Evolutionary conservation across 2,113 vertebrate genomes (phyloP).

Genomic region (Parotia lawesii): DNA sequence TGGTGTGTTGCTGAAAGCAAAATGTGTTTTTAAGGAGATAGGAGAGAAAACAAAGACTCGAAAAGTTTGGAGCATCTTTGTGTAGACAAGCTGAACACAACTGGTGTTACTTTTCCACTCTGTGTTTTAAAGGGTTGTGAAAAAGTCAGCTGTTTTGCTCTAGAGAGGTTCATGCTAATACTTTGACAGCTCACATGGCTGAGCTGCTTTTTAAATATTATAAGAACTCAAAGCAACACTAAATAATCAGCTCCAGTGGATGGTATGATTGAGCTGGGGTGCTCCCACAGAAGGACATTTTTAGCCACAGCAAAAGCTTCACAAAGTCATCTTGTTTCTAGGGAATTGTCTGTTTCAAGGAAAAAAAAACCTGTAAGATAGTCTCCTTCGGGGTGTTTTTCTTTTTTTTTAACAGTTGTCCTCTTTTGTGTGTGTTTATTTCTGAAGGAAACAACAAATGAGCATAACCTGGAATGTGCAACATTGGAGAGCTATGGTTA

Average conservation of each 20-base stretch:
- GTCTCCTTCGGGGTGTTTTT: not conserved
- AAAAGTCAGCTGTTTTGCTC: not conserved
- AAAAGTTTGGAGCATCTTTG: not conserved
- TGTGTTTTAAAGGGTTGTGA: not conserved
- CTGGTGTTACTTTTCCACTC: not conserved
- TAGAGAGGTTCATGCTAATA: not conserved
- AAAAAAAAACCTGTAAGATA: not conserved
- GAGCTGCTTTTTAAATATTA: not conserved
- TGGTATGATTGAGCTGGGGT: not conserved
- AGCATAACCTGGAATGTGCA: not conserved
- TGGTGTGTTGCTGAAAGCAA: not conserved
- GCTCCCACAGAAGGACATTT: not conserved
- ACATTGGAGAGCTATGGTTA: not conserved
- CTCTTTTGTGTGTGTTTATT: not conserved
- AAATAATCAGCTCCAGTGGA: not conserved
- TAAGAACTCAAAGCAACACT: not conserved
- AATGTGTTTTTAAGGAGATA: not conserved
- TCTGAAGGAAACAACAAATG: not conserved
- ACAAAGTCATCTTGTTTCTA: not conserved
- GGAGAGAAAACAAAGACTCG: not conserved
- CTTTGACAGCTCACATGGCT: not conserved
- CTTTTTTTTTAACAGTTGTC: not conserved
- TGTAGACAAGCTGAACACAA: not conserved
- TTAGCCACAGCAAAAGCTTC: not conserved
- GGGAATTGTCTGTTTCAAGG: not conserved